These are phyloP conservation scores for Halesus radiatus DNA, from an alignment of 1,140 invertebrate genomes.

Conservation along the genomic window DNA sequence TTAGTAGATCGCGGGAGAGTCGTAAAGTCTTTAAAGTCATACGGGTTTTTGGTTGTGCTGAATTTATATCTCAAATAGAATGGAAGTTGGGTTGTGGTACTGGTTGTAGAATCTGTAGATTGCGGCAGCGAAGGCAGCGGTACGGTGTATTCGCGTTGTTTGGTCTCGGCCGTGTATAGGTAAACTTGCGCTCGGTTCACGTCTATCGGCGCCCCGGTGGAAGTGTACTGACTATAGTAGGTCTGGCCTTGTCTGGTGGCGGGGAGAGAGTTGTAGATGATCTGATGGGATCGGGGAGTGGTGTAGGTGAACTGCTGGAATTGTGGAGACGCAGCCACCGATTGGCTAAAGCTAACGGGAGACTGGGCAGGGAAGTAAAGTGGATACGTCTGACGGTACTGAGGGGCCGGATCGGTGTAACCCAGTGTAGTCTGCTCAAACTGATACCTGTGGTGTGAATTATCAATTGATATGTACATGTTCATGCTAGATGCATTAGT, in stretches of 20 bases:
- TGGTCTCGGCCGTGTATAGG: slow-evolving; percentile 54
- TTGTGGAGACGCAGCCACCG: slow-evolving; percentile 21
- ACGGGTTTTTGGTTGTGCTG: slow-evolving; percentile 69
- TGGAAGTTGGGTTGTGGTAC: slow-evolving; percentile 48
- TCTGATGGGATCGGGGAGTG: slow-evolving; percentile 53
- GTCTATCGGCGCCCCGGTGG: slow-evolving; percentile 60
- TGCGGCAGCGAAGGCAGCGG: slow-evolving; percentile 40
- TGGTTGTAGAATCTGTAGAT: slow-evolving; percentile 38
- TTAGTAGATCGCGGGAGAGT: slow-evolving; percentile 42
- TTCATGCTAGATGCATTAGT: slow-evolving; percentile 17
- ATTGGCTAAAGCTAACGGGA: slow-evolving; percentile 13
- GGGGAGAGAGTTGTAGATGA: slow-evolving; percentile 43
- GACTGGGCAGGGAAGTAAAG: slow-evolving; percentile 43
- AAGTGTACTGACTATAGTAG: slow-evolving; percentile 47
- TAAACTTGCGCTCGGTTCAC: slow-evolving; percentile 59
- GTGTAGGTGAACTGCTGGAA: slow-evolving; percentile 47
- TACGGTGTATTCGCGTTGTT: slow-evolving; percentile 51
- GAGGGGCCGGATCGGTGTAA: slow-evolving; percentile 43
- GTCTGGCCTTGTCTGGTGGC: slow-evolving; percentile 40
- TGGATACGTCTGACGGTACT: slow-evolving; percentile 46
- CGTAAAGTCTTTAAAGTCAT: slow-evolving; percentile 70
- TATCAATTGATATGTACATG: slow-evolving; percentile 26
- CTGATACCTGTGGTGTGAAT: slow-evolving; percentile 47
- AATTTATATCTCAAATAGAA: slow-evolving; percentile 65
- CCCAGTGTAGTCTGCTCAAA: slow-evolving; percentile 51